Conservation (phyloP, 2,888 invertebrate species). For the Tholera decimalis region DNA sequence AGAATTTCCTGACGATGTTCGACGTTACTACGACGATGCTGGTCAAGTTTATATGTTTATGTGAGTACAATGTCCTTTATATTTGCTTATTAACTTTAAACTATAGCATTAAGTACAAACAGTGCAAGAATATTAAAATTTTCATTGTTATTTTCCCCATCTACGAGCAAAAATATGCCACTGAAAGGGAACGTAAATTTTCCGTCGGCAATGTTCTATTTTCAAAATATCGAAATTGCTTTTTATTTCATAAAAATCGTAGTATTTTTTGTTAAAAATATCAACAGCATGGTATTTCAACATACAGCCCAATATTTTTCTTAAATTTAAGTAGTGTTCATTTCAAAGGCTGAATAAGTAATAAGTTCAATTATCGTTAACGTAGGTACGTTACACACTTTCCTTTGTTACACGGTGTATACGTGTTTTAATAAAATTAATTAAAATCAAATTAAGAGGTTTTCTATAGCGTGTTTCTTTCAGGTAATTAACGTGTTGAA, state of each 20-base stretch:
- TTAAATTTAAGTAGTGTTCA: conserved; percentile 16
- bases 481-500: conserved; percentile 49
- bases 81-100: conserved; percentile 16
- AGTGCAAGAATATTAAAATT: not conserved
- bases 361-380: conserved; percentile 40
- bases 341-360: conserved; percentile 41
- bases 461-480: conserved; percentile 51
- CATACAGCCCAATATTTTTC: not conserved
- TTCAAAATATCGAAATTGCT: conserved; percentile 17
- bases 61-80: conserved; percentile 76
- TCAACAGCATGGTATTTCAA: conserved; percentile 20
- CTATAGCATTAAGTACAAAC: not conserved
- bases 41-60: conserved; percentile 82
- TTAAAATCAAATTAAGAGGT: conserved; percentile 52
- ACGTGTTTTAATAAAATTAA: conserved; percentile 47
- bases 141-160: conserved; percentile 41
- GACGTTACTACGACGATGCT: conserved; percentile 73
- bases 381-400: conserved; percentile 34
- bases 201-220: conserved; percentile 9
- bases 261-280: not conserved
- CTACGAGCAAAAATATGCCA: conserved; percentile 1
- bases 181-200: conserved; percentile 1
- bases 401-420: conserved; percentile 52
- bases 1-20: conserved; percentile 74
- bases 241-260: not conserved